Evolutionary conservation across 1,140 invertebrate species (phyloP), one percentile per base, ranked within the genome.

Genomic region (Hycleus phaleratus): DNA sequence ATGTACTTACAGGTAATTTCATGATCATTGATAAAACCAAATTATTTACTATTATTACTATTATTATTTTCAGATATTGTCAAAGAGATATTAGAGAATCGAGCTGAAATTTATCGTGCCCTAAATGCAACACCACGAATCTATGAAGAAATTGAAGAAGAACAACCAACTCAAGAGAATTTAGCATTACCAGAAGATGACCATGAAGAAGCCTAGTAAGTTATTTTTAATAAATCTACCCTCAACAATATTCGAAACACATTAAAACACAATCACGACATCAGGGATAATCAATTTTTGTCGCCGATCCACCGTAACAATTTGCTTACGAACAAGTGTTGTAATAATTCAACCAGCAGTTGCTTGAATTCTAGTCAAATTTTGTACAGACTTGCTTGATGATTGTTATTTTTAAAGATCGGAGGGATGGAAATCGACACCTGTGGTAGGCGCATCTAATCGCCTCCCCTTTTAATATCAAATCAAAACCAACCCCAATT

Each of bases 1-100:
- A 90, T 68, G 78, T 93, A 32, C 77, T 94, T 18, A 84, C 85
- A 71, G 85, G 86, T 87, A 73, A 65, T n/a, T n/a, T 40, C 8
- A 44, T n/a, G 4, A 11, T 44, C 25, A 10, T 32, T 32, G 7
- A 32, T 32, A 32, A 10, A 2, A 51, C 8, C 26, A 10, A 38
- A 58, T 11, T 6, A 46, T 38, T 55, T 42, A 11, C 7, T 26
- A 5, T 49, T 32, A 6, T 38, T 49, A 9, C 3, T 49, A n/a
- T 24, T 26, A 45, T 60, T 32, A 4, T 42, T 61, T 64, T 39
- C 70, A 82, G 87, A 87, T 67, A 87, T 90, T 10, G 83, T 90
- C 7, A 78, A 79, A 61, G 86, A 88, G 67, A 87, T 89, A 55
- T 76, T 89, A 61, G 84, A 85, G 67, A 83, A 83, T 50, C 78